Evolutionary conservation across 2,797 vertebrate genomes (phyloP).

Genomic region (Geotrypetes seraphini): DNA sequence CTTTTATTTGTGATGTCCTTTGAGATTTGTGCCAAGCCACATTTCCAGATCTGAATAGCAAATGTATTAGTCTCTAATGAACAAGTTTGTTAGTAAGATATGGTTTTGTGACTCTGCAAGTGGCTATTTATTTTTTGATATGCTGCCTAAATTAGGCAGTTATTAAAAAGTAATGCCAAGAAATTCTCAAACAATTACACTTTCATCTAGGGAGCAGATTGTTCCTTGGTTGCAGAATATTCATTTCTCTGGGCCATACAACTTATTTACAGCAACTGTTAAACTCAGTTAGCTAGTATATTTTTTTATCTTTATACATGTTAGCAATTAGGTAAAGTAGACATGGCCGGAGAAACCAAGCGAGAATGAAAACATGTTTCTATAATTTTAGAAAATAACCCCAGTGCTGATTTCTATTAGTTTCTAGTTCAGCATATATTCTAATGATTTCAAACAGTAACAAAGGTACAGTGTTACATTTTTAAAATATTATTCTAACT

Average conservation of each 20-base stretch:
- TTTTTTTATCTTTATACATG: neutral
- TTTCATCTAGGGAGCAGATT: conserved; percentile 18
- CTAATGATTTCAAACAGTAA: too few species aligned
- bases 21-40: conserved; percentile 16
- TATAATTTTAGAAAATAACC: too few species aligned
- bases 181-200: conserved; percentile 25
- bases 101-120: conserved; percentile 16
- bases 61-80: conserved; percentile 18
- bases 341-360: neutral
- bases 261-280: conserved; percentile 11
- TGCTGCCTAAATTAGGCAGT: conserved; percentile 24
- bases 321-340: neutral
- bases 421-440: too few species aligned
- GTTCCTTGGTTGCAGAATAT: conserved; percentile 7
- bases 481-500: too few species aligned
- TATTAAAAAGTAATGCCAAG: conserved; percentile 33
- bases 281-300: conserved; percentile 12
- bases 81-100: conserved; percentile 19
- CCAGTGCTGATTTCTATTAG: too few species aligned
- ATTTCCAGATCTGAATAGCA: conserved; percentile 7
- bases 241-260: neutral
- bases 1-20: conserved; percentile 14
- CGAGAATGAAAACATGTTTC: too few species aligned
- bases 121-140: conserved; percentile 21
- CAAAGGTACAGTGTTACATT: too few species aligned